Evolutionary conservation across 2,113 vertebrate genomes (phyloP), one percentile per base, ranked within the genome.

Genomic region (Chitala chitala): DNA sequence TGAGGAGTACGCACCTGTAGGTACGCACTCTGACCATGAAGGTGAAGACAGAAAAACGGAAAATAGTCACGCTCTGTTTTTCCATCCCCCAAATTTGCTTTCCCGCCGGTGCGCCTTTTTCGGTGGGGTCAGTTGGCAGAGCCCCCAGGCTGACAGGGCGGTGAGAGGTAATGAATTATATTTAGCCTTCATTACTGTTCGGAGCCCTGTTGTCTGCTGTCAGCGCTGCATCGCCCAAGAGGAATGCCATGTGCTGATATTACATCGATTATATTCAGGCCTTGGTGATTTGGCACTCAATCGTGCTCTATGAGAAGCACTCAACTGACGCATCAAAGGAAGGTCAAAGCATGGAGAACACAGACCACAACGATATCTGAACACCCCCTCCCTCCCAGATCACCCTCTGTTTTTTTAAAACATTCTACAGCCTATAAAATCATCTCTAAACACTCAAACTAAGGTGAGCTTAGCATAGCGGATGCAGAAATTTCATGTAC

Each of bases 121-220:
- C 59, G n/a, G n/a, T n/a, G n/a, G n/a, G n/a, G n/a, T n/a, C n/a
- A n/a, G n/a, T n/a, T n/a, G n/a, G n/a, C n/a, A n/a, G n/a, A n/a
- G n/a, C n/a, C n/a, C 22, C 5, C 33, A 55, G 33, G 22, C 69
- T 55, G 51, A 36, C 36, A 17, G 20, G 59, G 15, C 24, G 22
- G 4, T 13, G 31, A 53, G 13, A 66, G 48, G 72, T 20, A 63
- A 66, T 66, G 46, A 74, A 66, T 74, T 64, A 50, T 5, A 24
- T 74, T 74, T 66, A 54, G 48, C 6, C 2, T 66, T 38, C 31
- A 53, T 65, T 38, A 58, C 36, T n/a, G 51, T 17, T 29, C 44
- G 24, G 33, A n/a, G 6, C 50, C 48, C 13, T 22, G 1, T 26
- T 40, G 77, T 15, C 44, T 77, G 58, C 38, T 82, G 71, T 59